These are phyloP conservation scores for Nineta flava DNA, from an alignment of 2,888 invertebrate genomes.

Conservation along the genomic window DNA sequence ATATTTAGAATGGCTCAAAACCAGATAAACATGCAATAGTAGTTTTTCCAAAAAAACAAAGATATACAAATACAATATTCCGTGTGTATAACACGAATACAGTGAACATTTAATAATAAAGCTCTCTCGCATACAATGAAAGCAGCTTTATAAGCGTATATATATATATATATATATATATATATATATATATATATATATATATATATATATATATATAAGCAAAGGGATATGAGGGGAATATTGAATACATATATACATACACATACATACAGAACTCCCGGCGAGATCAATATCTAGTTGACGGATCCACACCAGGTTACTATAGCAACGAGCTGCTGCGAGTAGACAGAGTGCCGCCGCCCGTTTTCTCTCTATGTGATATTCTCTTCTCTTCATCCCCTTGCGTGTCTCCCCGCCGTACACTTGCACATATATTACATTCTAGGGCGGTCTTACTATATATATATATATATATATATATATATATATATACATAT, in stretches of 20 bases:
- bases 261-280: neutral
- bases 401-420: too few relatives aligned
- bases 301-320: conserved; percentile 2
- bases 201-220: too few relatives aligned
- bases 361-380: neutral
- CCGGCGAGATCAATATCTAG: conserved; percentile 7
- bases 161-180: neutral
- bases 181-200: too few relatives aligned
- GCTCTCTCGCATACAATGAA: too few relatives aligned
- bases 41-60: neutral
- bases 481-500: too few relatives aligned
- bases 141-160: neutral
- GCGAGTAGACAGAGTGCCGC: conserved; percentile 8
- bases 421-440: too few relatives aligned
- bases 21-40: neutral
- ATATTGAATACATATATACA: neutral
- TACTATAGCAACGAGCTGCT: conserved; percentile 7
- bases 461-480: too few relatives aligned
- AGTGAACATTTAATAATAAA: too few relatives aligned
- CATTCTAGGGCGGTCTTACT: too few relatives aligned
- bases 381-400: too few relatives aligned
- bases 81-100: too few relatives aligned
- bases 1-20: neutral
- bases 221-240: too few relatives aligned
- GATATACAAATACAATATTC: neutral